Evolutionary conservation across 1,140 invertebrate species (phyloP).

Genomic region (Chironomus striatipennis): DNA sequence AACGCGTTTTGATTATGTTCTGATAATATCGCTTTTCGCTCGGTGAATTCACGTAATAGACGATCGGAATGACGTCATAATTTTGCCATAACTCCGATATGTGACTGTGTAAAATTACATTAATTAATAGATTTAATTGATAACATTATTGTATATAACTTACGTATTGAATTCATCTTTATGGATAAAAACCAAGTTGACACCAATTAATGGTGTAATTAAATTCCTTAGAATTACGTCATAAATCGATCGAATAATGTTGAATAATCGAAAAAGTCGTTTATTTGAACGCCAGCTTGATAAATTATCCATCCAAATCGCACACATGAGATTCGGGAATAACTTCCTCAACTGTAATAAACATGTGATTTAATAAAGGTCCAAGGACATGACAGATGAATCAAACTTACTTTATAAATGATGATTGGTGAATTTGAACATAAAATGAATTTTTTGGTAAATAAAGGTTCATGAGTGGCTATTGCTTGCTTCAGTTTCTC

Average conservation of each 20-base stretch:
- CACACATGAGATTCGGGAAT: constrained; percentile 36
- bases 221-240: constrained; percentile 38
- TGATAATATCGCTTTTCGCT: constrained; percentile 41
- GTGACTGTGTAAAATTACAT: constrained; percentile 30
- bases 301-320: constrained; percentile 38
- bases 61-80: constrained; percentile 38
- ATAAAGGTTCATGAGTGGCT: constrained; percentile 30
- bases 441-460: constrained; percentile 34
- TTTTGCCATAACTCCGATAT: constrained; percentile 39
- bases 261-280: constrained; percentile 35
- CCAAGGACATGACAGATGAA: neutral
- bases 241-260: constrained; percentile 38
- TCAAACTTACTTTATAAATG: constrained; percentile 35
- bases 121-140: neutral
- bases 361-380: neutral
- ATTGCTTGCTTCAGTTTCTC: constrained; percentile 34
- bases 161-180: constrained; percentile 40
- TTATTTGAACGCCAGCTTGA: constrained; percentile 27
- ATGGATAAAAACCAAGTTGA: constrained; percentile 38
- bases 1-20: constrained; percentile 39
- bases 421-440: constrained; percentile 36
- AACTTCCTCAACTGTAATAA: constrained; percentile 34
- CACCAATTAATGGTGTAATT: constrained; percentile 39
- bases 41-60: constrained; percentile 40
- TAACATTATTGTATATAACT: constrained; percentile 27